phyloP scores from a whole-genome alignment of 2,797 vertebrate species.

The Periparus ater region DNA sequence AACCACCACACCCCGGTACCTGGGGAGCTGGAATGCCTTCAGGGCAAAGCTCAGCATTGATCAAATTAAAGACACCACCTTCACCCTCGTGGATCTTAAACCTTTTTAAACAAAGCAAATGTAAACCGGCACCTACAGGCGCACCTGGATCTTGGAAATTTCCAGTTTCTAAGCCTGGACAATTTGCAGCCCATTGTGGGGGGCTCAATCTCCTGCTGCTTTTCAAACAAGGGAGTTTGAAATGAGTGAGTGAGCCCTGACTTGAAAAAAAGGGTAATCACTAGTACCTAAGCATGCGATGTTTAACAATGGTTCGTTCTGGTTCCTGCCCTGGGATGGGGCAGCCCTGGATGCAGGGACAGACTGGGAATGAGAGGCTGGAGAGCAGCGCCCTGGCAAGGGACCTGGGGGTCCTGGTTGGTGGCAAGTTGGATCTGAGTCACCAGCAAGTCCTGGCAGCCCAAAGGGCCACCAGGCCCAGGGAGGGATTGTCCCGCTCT shows the following conservation, averaged over 20 bases:
- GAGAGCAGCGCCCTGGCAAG: background rate
- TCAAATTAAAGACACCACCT: background rate
- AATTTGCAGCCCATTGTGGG: too few relatives aligned
- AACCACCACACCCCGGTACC: background rate
- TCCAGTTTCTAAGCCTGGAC: background rate
- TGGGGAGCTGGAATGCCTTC: background rate
- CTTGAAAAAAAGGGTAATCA: background rate
- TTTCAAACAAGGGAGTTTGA: background rate
- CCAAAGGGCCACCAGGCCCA: too few relatives aligned
- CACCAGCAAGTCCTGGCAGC: background rate
- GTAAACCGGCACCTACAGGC: background rate
- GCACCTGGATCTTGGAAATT: background rate
- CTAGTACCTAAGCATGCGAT: background rate
- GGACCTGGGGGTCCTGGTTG: background rate
- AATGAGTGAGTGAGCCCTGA: background rate
- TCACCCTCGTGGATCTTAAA: rapidly evolving
- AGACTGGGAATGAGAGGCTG: background rate
- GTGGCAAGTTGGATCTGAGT: background rate
- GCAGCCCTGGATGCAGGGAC: background rate
- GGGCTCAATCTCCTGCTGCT: background rate
- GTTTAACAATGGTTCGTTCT: background rate
- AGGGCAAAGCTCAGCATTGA: background rate
- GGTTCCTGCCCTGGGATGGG: background rate
- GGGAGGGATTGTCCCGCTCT: too few relatives aligned
- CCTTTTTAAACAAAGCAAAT: background rate